A percentile compares a stretch with the other conserved stretches of the same genome.
These are phyloP conservation scores for Drosophila anceps DNA, from an alignment of 2,888 invertebrate genomes.

Conservation along the genomic window DNA sequence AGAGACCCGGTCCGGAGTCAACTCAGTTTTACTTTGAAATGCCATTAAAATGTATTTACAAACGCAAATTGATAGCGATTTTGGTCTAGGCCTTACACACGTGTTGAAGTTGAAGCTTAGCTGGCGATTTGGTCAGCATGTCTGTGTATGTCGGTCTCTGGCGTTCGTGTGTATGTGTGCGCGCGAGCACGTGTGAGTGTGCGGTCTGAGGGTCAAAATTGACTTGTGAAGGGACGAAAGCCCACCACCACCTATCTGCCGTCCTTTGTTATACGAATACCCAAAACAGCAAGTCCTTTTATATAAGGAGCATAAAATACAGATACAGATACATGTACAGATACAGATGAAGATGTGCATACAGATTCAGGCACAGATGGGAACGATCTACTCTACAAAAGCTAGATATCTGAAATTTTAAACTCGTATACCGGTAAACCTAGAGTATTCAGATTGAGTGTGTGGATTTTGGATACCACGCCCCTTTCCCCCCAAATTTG, in stretches of 20 bases:
- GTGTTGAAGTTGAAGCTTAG: conserved; percentile 76
- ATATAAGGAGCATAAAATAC: background rate
- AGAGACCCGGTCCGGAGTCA: conserved; percentile 40
- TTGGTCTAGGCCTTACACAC: conserved; percentile 51
- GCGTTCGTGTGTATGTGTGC: too few relatives aligned
- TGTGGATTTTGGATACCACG: too few relatives aligned
- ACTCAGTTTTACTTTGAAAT: conserved; percentile 75
- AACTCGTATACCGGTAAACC: too few relatives aligned
- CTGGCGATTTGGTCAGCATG: conserved; percentile 56
- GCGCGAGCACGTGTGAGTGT: conserved; percentile 5
- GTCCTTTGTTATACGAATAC: conserved; percentile 13
- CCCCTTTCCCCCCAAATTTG: too few relatives aligned
- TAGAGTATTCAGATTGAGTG: too few relatives aligned
- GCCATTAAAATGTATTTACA: conserved; percentile 82
- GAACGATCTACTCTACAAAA: too few relatives aligned
- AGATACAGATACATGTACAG: background rate
- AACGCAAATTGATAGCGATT: conserved; percentile 81
- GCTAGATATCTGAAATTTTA: too few relatives aligned
- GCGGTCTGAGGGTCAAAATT: conserved; percentile 15
- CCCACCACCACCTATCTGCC: conserved; percentile 8
- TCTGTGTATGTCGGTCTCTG: background rate
- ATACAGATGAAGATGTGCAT: background rate
- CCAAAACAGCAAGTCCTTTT: conserved; percentile 18
- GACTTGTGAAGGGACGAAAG: background rate
- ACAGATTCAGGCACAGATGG: background rate